These are phyloP conservation scores for Tetragnatha montana DNA, from an alignment of 2,888 invertebrate genomes.

Conservation along the genomic window DNA sequence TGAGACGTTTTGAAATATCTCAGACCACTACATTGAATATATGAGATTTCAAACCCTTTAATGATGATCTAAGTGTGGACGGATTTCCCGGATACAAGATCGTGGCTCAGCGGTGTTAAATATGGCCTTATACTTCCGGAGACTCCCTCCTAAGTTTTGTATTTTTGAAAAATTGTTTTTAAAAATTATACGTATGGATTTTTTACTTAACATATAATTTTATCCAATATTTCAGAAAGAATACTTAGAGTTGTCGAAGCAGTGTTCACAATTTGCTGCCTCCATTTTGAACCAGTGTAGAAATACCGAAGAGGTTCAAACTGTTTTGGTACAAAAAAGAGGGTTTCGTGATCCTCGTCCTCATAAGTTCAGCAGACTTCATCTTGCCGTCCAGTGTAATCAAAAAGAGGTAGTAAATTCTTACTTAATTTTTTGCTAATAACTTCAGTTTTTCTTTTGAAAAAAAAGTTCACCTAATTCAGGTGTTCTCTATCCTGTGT, in stretches of 20 bases:
- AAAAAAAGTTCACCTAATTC: not conserved
- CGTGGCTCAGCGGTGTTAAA: no score
- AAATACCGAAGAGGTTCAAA: slow-evolving; percentile 78
- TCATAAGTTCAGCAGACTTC: slow-evolving; percentile 82
- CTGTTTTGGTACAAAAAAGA: slow-evolving; percentile 80
- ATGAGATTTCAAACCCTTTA: no score
- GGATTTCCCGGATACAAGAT: no score
- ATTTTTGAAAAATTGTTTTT: not conserved
- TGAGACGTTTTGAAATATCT: no score
- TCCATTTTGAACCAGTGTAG: slow-evolving; percentile 74
- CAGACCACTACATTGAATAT: no score
- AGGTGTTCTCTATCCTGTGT: not conserved
- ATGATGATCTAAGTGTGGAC: no score
- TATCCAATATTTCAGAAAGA: slow-evolving; percentile 73
- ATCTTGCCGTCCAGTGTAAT: slow-evolving; percentile 83
- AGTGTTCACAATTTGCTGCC: slow-evolving; percentile 74
- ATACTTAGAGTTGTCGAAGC: slow-evolving; percentile 74
- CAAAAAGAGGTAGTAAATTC: slow-evolving; percentile 78
- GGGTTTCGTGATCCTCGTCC: slow-evolving; percentile 77
- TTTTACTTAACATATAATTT: not conserved
- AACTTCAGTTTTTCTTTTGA: no score
- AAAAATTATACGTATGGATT: not conserved
- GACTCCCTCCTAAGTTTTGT: not conserved
- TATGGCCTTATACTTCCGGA: no score
- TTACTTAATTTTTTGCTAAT: not conserved